Percentiles rank a stretch among this genome's conserved stretches.
phyloP scores from a whole-genome alignment of 1,140 invertebrate genomes.

The Vanessa atalanta region DNA sequence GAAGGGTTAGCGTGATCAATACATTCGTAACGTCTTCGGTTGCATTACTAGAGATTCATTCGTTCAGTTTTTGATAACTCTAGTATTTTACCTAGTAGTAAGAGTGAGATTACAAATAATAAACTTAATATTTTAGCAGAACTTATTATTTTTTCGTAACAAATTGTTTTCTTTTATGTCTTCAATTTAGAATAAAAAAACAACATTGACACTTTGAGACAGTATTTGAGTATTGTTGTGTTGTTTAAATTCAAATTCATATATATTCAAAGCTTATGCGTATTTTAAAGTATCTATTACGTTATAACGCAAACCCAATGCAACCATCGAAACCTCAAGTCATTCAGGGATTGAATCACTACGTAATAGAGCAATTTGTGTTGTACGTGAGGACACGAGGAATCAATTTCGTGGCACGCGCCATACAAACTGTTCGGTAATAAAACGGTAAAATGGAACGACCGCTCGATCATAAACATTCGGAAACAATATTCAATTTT shows the following conservation, averaged over 20 bases:
- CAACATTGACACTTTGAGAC: too few species aligned
- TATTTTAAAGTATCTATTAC: neutral
- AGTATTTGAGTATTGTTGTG: too few species aligned
- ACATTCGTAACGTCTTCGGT: neutral
- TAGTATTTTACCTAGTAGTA: neutral
- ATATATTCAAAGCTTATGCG: neutral
- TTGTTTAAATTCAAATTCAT: too few species aligned
- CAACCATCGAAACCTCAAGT: constrained; percentile 40
- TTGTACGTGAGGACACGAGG: constrained; percentile 55
- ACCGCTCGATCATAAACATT: constrained; percentile 13
- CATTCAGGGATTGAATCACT: constrained; percentile 47
- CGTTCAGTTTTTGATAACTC: neutral
- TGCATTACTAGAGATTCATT: constrained; percentile 2
- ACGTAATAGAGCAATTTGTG: constrained; percentile 59
- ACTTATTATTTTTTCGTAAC: too few species aligned
- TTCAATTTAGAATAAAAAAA: too few species aligned
- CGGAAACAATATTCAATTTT: constrained; percentile 16
- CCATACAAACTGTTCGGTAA: constrained; percentile 54
- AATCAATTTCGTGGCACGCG: constrained; percentile 65
- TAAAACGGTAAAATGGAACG: constrained; percentile 45
- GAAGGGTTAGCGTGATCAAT: neutral
- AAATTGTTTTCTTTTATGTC: too few species aligned
- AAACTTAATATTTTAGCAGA: neutral
- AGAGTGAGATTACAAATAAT: neutral
- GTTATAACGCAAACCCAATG: constrained; percentile 17